phyloP scores from a whole-genome alignment of 1,140 invertebrate genomes.

The Telenomus remus region DNA sequence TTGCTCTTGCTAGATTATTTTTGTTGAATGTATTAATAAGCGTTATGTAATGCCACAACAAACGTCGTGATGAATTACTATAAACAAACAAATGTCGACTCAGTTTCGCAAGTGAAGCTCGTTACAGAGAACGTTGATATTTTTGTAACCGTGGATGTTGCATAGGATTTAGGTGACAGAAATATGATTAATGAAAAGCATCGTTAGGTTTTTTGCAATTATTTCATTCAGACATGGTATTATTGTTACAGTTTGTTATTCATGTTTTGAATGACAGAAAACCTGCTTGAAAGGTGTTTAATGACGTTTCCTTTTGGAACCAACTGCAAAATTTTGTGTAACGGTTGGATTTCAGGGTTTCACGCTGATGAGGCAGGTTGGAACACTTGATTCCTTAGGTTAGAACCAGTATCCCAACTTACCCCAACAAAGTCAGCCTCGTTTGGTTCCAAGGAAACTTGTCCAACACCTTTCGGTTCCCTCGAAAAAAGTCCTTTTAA shows the following conservation, averaged over 20 bases:
- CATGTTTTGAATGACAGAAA: too few species aligned
- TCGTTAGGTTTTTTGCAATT: too few species aligned
- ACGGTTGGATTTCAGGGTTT: neutral
- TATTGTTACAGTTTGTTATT: too few species aligned
- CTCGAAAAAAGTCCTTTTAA: neutral
- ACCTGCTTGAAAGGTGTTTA: slow-evolving; percentile 19
- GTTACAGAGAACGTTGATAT: neutral
- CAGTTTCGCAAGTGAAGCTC: slow-evolving; percentile 6
- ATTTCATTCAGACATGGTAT: too few species aligned
- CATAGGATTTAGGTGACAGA: too few species aligned
- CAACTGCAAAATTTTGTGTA: neutral
- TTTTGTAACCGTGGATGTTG: too few species aligned
- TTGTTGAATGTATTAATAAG: slow-evolving; percentile 65
- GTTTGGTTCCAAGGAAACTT: slow-evolving; percentile 9
- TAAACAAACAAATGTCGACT: slow-evolving; percentile 63
- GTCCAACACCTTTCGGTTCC: slow-evolving; percentile 11
- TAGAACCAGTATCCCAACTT: slow-evolving; percentile 20
- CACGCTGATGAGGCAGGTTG: neutral
- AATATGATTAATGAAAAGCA: too few species aligned
- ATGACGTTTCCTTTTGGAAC: slow-evolving; percentile 9
- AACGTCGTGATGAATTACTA: slow-evolving; percentile 69
- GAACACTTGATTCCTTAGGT: slow-evolving; percentile 10
- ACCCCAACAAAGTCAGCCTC: neutral
- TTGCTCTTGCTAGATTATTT: slow-evolving; percentile 61
- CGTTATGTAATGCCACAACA: slow-evolving; percentile 68